Evolutionary conservation across 2,888 invertebrate species (phyloP).

Genomic region (Conops quadrifasciatus): DNA sequence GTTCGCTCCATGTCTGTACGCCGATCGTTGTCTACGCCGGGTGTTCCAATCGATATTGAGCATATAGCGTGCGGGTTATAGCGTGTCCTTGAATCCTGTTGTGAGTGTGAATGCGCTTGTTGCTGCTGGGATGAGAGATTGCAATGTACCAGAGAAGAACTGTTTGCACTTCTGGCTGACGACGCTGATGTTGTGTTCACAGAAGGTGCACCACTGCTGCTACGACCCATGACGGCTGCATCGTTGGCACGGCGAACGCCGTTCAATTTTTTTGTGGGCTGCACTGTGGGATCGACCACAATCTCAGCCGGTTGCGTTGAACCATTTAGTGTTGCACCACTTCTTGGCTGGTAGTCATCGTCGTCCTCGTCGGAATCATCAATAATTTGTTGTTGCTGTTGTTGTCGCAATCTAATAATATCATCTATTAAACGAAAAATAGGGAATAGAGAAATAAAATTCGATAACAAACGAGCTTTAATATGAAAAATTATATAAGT

Average conservation of each 20-base stretch:
- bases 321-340: background rate
- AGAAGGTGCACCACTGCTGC: conserved; percentile 34
- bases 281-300: conserved; percentile 36
- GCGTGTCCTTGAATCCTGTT: background rate
- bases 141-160: conserved; percentile 15
- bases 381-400: conserved; percentile 54
- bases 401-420: conserved; percentile 68
- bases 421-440: conserved; percentile 44
- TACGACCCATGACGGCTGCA: conserved; percentile 36
- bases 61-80: background rate
- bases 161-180: background rate
- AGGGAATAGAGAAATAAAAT: background rate
- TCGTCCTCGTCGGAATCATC: conserved; percentile 68
- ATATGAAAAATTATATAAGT: too few species aligned
- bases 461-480: too few species aligned
- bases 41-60: conserved; percentile 14
- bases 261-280: conserved; percentile 42
- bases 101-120: conserved; percentile 28
- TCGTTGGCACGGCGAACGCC: conserved; percentile 40
- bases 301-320: conserved; percentile 9
- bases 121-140: background rate
- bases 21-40: conserved; percentile 15
- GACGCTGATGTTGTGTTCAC: conserved; percentile 24
- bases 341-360: conserved; percentile 22
- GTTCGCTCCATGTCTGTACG: background rate